Evolutionary conservation across 2,888 invertebrate genomes (phyloP).

Genomic region (Ophioninae sp.): DNA sequence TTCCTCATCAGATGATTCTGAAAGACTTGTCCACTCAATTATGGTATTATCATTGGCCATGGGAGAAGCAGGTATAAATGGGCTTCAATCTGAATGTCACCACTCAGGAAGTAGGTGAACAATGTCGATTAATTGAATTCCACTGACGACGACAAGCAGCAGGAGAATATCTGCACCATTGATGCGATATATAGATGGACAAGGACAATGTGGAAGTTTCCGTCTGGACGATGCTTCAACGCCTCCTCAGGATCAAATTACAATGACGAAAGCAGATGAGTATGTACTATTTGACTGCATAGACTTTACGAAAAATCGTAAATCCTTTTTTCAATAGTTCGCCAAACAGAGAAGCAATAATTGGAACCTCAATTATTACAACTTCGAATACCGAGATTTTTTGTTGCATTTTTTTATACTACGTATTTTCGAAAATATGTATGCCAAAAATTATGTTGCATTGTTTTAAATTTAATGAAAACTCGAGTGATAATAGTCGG

Average conservation of each 20-base stretch:
- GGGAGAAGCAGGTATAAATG: not conserved
- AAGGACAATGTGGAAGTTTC: conserved; percentile 33
- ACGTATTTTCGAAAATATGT: too few species aligned
- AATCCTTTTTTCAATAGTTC: too few species aligned
- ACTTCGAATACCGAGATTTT: too few species aligned
- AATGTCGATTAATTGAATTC: conserved; percentile 64
- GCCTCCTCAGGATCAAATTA: conserved; percentile 59
- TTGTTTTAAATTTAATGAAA: too few species aligned
- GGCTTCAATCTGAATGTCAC: conserved; percentile 12
- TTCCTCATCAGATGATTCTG: not conserved
- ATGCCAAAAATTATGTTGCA: too few species aligned
- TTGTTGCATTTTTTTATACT: too few species aligned
- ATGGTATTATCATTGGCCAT: not conserved
- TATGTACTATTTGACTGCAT: not conserved
- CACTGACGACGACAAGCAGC: conserved; percentile 39
- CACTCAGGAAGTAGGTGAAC: conserved; percentile 35
- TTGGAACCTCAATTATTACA: too few species aligned
- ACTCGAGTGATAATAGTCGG: too few species aligned
- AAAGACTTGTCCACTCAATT: conserved; percentile 3
- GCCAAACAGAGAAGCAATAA: too few species aligned
- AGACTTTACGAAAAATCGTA: not conserved
- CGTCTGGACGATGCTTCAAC: conserved; percentile 27
- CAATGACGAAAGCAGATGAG: conserved; percentile 40
- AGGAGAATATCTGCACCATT: conserved; percentile 24
- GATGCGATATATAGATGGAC: conserved; percentile 29